Conservation (phyloP, 2,888 invertebrate species). For the Muschampia plurimacula region DNA sequence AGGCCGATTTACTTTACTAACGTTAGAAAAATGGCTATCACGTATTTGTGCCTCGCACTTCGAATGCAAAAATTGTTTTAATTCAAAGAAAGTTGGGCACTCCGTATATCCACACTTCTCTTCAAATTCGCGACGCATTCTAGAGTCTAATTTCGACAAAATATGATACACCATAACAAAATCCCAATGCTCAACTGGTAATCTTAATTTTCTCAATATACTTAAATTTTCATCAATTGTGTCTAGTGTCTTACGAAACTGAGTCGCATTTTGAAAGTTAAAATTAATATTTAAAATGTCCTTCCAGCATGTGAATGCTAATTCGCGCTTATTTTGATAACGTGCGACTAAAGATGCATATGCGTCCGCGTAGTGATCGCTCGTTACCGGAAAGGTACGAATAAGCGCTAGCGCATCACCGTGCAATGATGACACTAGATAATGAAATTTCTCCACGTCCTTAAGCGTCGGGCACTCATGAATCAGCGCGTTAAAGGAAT, state of each 20-base stretch:
- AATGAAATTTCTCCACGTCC: conserved; percentile 35
- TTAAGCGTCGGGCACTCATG: conserved; percentile 19
- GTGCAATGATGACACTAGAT: conserved; percentile 25
- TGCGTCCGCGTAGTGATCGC: neutral
- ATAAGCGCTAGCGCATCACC: conserved; percentile 30
- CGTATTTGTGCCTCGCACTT: neutral
- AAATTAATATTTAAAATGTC: conserved; percentile 1
- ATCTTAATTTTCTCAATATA: conserved; percentile 34
- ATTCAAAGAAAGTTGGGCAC: conserved; percentile 13
- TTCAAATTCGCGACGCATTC: conserved; percentile 38
- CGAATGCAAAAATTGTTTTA: conserved; percentile 14
- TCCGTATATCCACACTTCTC: conserved; percentile 7
- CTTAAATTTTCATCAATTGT: conserved; percentile 40
- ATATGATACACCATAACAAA: conserved; percentile 36
- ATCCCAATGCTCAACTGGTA: conserved; percentile 35
- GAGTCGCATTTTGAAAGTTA: neutral
- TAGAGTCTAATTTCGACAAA: conserved; percentile 35
- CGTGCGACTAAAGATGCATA: no score
- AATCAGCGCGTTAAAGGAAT: conserved; percentile 31
- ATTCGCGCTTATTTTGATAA: no score
- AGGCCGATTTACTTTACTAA: neutral
- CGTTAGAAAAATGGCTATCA: conserved; percentile 1
- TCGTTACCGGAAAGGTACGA: conserved; percentile 30
- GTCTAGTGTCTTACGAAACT: conserved; percentile 21
- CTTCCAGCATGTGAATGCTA: neutral